Evolutionary conservation across 2,113 vertebrate genomes (phyloP).

Genomic region (Melanerpes aurifrons): DNA sequence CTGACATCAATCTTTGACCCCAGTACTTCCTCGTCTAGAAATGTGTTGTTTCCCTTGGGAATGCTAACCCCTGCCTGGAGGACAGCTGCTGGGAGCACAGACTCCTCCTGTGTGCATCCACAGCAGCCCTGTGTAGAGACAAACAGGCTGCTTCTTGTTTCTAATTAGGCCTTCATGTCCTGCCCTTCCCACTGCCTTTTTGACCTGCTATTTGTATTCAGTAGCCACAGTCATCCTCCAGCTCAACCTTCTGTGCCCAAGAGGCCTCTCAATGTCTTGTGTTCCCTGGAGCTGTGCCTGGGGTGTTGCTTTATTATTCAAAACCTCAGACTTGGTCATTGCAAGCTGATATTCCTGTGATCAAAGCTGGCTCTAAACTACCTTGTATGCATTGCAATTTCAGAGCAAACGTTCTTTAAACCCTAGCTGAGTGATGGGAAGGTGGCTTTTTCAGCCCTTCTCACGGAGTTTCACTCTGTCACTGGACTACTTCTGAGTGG

Average conservation of each 20-base stretch:
- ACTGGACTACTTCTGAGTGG: not conserved
- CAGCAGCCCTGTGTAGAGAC: not conserved
- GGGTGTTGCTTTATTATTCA: not conserved
- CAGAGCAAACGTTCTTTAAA: not conserved
- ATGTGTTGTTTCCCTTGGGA: not conserved
- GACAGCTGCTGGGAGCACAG: fast-evolving
- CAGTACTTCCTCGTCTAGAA: not conserved
- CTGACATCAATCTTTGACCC: not conserved
- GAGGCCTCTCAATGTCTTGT: not conserved
- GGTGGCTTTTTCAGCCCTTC: not conserved
- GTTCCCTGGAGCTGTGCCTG: not conserved
- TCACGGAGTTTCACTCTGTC: not conserved
- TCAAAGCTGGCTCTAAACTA: not conserved
- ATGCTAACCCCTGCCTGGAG: not conserved
- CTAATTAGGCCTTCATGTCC: not conserved
- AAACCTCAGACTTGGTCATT: not conserved
- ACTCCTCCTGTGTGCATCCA: not conserved
- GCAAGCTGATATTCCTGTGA: not conserved
- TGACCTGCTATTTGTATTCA: not conserved
- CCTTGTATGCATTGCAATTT: not conserved
- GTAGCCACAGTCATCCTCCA: not conserved
- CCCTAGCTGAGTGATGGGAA: not conserved
- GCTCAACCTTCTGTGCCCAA: fast-evolving
- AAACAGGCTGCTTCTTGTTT: not conserved
- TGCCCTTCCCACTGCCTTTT: not conserved